phyloP scores from a whole-genome alignment of 2,888 invertebrate species.

The Mythimna lalbum region DNA sequence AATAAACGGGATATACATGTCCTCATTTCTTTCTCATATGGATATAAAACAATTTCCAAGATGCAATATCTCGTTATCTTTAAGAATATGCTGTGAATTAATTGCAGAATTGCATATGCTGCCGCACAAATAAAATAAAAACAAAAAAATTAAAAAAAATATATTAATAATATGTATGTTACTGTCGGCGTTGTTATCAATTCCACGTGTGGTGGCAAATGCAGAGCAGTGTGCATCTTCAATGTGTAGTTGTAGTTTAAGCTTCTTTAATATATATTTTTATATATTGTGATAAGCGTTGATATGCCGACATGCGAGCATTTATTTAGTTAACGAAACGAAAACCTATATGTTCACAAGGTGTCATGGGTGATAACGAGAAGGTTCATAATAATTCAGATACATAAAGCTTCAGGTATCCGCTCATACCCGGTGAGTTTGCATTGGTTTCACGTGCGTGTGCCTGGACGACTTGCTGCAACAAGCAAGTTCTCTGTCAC shows the following conservation, averaged over 20 bases:
- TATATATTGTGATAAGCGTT: slow-evolving; percentile 91
- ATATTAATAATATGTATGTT: slow-evolving; percentile 67
- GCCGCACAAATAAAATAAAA: slow-evolving; percentile 87
- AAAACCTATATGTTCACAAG: slow-evolving; percentile 76
- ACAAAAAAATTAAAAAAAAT: slow-evolving; percentile 74
- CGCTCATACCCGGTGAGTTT: slow-evolving; percentile 64
- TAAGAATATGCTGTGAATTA: slow-evolving; percentile 86
- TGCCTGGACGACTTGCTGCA: slow-evolving; percentile 89
- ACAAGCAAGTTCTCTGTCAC: slow-evolving; percentile 87
- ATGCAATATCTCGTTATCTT: slow-evolving; percentile 83
- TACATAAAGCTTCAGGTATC: slow-evolving; percentile 59
- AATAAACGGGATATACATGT: slow-evolving; percentile 64
- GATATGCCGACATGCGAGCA: slow-evolving; percentile 89
- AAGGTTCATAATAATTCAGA: slow-evolving; percentile 61
- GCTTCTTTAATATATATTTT: slow-evolving; percentile 90
- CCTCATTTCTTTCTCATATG: slow-evolving; percentile 78
- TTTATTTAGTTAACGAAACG: slow-evolving; percentile 88
- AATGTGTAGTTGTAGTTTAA: slow-evolving; percentile 89
- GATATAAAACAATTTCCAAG: slow-evolving; percentile 73
- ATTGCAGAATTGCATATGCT: slow-evolving; percentile 88
- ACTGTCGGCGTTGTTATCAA: slow-evolving; percentile 80
- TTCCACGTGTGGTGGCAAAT: slow-evolving; percentile 88
- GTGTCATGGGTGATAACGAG: slow-evolving; percentile 83
- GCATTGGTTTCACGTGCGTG: slow-evolving; percentile 74
- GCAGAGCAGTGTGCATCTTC: slow-evolving; percentile 88